Percentiles rank a stretch among this genome's conserved stretches.
Conservation (phyloP, 1,140 invertebrate species). For the Drosophila micromelanica region DNA sequence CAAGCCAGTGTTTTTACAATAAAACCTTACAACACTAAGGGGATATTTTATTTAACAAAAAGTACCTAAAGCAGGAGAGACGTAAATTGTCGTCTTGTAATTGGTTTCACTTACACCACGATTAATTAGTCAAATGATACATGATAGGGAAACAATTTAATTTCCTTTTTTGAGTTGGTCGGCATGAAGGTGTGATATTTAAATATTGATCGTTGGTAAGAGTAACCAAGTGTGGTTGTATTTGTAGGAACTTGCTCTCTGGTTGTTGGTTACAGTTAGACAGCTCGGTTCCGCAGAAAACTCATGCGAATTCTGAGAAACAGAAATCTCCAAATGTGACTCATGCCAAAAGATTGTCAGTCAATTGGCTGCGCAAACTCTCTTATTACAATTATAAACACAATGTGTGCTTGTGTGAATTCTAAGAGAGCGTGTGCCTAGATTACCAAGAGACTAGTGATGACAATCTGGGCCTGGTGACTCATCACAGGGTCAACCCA, state of each 20-base stretch:
- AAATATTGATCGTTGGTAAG: too few relatives aligned
- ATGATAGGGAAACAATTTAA: too few relatives aligned
- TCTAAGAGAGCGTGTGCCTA: conserved; percentile 27
- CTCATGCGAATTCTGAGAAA: conserved; percentile 70
- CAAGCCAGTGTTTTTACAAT: conserved; percentile 15
- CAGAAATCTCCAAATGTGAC: conserved; percentile 46
- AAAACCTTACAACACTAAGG: background rate
- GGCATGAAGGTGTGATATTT: too few relatives aligned
- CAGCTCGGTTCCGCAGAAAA: conserved; percentile 64
- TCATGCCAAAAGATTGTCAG: conserved; percentile 54
- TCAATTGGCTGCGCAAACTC: conserved; percentile 26
- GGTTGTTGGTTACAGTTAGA: conserved; percentile 41
- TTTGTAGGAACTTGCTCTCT: too few relatives aligned
- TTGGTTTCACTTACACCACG: too few relatives aligned
- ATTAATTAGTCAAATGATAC: too few relatives aligned
- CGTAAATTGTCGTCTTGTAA: too few relatives aligned
- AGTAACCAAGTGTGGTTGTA: too few relatives aligned
- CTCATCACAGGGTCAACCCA: conserved; percentile 39
- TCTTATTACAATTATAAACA: conserved; percentile 54
- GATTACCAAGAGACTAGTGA: conserved; percentile 1
- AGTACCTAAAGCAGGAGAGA: too few relatives aligned
- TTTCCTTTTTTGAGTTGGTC: too few relatives aligned
- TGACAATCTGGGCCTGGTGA: conserved; percentile 34
- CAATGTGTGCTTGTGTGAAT: background rate
- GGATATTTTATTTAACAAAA: too few relatives aligned